Evolutionary conservation across 1,140 invertebrate genomes (phyloP).

Genomic region (Drosophila navojoa): DNA sequence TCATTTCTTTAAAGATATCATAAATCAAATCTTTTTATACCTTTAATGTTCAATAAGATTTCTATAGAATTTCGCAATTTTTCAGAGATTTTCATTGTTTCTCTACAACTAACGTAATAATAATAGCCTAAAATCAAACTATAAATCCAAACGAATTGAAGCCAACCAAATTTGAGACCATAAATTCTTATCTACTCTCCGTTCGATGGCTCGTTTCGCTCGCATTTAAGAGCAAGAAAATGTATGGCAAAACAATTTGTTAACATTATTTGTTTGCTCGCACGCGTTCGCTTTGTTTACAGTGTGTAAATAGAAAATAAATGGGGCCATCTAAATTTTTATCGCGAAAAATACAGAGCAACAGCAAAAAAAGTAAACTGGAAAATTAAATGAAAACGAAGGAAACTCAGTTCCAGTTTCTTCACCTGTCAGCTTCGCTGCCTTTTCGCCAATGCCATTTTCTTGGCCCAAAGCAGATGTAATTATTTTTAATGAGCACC

Average conservation of each 20-base stretch:
- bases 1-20: no score
- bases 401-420: constrained; percentile 47
- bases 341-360: constrained; percentile 24
- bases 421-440: constrained; percentile 63
- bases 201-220: no score
- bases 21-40: no score
- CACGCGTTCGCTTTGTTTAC: constrained; percentile 31
- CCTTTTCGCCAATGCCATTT: constrained; percentile 61
- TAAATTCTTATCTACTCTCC: no score
- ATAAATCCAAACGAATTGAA: no score
- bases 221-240: background rate
- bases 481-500: constrained; percentile 81
- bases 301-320: constrained; percentile 51
- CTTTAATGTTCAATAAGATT: no score
- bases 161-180: no score
- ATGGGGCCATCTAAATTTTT: constrained; percentile 45
- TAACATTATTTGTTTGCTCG: constrained; percentile 31
- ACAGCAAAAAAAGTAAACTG: background rate
- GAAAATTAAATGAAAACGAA: constrained; percentile 8
- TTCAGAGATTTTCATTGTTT: no score
- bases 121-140: no score
- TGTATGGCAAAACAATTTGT: constrained; percentile 14
- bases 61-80: no score
- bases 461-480: constrained; percentile 74
- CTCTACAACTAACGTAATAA: no score